phyloP scores from a whole-genome alignment of 2,797 vertebrate species.

The Diplodus puntazzo region DNA sequence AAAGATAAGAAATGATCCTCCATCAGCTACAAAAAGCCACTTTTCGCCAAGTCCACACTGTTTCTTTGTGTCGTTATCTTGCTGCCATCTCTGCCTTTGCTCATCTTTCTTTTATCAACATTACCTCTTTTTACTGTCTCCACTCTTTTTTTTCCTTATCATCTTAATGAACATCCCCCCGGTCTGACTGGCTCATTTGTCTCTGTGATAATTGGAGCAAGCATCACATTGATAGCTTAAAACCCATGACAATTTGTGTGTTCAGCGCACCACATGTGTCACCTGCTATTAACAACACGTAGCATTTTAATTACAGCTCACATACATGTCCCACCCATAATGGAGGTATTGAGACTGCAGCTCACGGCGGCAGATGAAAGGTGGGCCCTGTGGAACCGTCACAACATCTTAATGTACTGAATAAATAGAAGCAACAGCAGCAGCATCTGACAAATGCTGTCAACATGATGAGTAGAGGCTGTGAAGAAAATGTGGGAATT shows the following conservation, averaged over 20 bases:
- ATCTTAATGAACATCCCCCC: conserved; percentile 36
- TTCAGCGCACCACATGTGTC: conserved; percentile 56
- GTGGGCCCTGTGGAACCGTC: conserved; percentile 39
- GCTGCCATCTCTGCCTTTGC: conserved; percentile 26
- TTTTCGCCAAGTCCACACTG: conserved; percentile 26
- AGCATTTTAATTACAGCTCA: conserved; percentile 55
- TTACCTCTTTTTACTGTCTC: conserved; percentile 22
- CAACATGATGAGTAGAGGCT: conserved; percentile 25
- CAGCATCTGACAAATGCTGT: conserved; percentile 9
- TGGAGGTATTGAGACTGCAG: conserved; percentile 28
- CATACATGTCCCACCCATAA: conserved; percentile 31
- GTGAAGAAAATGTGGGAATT: not conserved
- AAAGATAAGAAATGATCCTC: conserved; percentile 68
- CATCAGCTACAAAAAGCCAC: conserved; percentile 61
- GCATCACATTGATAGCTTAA: conserved; percentile 43
- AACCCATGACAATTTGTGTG: conserved; percentile 61
- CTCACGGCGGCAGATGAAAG: conserved; percentile 55
- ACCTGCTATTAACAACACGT: conserved; percentile 54
- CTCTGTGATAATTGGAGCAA: conserved; percentile 57
- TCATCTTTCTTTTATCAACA: conserved; percentile 24
- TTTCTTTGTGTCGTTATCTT: conserved; percentile 33
- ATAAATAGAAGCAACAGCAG: conserved; percentile 33
- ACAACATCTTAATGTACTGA: conserved; percentile 32
- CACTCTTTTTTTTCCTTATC: conserved; percentile 1
- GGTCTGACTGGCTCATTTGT: conserved; percentile 60